These are phyloP conservation scores for Pogonomyrmex californicus DNA, from an alignment of 1,140 invertebrate genomes.

Conservation along the genomic window DNA sequence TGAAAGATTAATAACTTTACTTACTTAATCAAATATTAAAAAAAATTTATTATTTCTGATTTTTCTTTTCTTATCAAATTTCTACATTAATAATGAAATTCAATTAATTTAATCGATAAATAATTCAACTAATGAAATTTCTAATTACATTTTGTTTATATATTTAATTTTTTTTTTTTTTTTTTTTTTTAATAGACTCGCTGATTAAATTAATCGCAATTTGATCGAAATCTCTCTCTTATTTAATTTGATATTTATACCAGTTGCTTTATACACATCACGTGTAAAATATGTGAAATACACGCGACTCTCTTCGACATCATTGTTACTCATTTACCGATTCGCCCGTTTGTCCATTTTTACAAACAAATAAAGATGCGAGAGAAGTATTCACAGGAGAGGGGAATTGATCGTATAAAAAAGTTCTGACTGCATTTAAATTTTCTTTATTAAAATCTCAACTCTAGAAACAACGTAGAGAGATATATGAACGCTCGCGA, in stretches of 20 bases:
- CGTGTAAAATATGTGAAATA: background rate
- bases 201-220: background rate
- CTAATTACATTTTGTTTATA: background rate
- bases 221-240: background rate
- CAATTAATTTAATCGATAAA: background rate
- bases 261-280: constrained; percentile 4
- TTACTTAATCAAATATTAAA: too few species aligned
- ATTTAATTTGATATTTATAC: background rate
- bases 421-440: background rate
- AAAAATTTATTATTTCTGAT: too few species aligned
- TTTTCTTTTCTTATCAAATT: too few species aligned
- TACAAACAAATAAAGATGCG: background rate
- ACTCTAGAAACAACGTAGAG: constrained; percentile 57
- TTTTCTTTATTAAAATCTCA: constrained; percentile 61
- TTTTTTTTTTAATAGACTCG: background rate
- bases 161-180: constrained; percentile 7
- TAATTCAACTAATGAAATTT: background rate
- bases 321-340: background rate
- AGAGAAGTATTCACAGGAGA: background rate
- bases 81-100: too few species aligned
- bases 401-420: background rate
- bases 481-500: constrained; percentile 34
- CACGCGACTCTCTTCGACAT: background rate
- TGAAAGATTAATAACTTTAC: too few species aligned
- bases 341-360: background rate